Conservation (phyloP, 1,140 invertebrate species). For the Diplogasteroides magnus region DNA sequence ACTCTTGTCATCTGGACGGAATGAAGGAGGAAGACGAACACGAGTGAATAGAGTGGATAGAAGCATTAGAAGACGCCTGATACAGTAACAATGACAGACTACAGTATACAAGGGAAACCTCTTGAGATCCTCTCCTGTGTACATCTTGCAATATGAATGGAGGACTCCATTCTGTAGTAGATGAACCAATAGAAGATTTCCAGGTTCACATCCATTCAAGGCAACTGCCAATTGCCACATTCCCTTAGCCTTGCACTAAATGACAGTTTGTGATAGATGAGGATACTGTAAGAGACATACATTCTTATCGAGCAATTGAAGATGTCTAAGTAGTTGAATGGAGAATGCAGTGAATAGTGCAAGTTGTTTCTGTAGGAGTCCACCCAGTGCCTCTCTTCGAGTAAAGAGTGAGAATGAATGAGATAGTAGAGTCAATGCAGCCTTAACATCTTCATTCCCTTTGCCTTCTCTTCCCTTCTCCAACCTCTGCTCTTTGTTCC, state of each 20-base stretch:
- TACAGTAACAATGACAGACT: conserved; percentile 31
- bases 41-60: conserved; percentile 22
- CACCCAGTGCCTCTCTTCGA: conserved; percentile 20
- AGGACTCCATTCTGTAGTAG: conserved; percentile 46
- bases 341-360: conserved; percentile 44
- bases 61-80: conserved; percentile 11
- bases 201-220: conserved; percentile 42
- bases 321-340: conserved; percentile 43
- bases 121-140: conserved; percentile 26
- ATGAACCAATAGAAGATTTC: conserved; percentile 49
- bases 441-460: conserved; percentile 5
- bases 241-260: conserved; percentile 42
- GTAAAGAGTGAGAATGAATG: conserved; percentile 45
- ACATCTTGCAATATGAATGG: conserved; percentile 36
- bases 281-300: conserved; percentile 18
- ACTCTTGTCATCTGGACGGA: conserved; percentile 18
- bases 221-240: conserved; percentile 48
- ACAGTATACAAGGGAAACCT: conserved; percentile 26
- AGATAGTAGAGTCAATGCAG: conserved; percentile 42
- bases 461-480: conserved; percentile 10
- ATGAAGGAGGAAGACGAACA: conserved; percentile 14
- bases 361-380: conserved; percentile 35
- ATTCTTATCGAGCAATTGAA: conserved; percentile 46
- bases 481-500: neutral
- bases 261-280: neutral